Conservation (phyloP, 2,113 vertebrate genomes). For the Festucalex cinctus region DNA sequence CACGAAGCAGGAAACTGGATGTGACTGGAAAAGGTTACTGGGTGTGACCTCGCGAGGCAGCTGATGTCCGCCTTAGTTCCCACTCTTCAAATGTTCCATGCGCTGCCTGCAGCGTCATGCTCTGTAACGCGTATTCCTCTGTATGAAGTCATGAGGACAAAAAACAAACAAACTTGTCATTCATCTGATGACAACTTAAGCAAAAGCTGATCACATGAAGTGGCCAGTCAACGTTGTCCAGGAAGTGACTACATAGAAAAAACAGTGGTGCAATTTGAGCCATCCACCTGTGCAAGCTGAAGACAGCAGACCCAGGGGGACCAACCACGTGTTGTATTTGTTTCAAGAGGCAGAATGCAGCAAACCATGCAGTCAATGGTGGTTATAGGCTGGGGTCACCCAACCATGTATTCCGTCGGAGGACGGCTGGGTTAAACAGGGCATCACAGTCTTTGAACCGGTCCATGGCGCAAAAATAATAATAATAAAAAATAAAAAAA, state of each 20-base stretch:
- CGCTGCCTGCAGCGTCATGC: constrained; percentile 14
- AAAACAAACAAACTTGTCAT: not conserved
- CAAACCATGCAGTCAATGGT: too few relatives aligned
- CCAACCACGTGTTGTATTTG: constrained; percentile 11
- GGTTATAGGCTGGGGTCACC: too few relatives aligned
- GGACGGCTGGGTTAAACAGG: too few relatives aligned
- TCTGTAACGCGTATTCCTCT: not conserved
- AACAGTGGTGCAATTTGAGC: constrained; percentile 7
- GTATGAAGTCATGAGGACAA: not conserved
- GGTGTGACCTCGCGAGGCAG: not conserved
- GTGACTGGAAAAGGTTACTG: constrained; percentile 23
- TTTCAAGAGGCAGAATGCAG: not conserved
- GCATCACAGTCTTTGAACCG: too few relatives aligned
- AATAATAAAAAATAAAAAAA: not conserved
- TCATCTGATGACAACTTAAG: constrained; percentile 6
- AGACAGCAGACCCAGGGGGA: not conserved
- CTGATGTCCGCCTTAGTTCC: not conserved
- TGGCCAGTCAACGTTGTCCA: not conserved
- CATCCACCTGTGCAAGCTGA: not conserved
- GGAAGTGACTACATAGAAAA: constrained; percentile 8
- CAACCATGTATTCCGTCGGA: too few relatives aligned
- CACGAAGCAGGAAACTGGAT: constrained; percentile 33
- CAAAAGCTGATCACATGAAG: constrained; percentile 4
- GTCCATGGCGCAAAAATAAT: too few relatives aligned
- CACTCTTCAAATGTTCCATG: constrained; percentile 18